Evolutionary conservation across 2,888 invertebrate species (phyloP).

Genomic region (Ochropleura leucogaster): DNA sequence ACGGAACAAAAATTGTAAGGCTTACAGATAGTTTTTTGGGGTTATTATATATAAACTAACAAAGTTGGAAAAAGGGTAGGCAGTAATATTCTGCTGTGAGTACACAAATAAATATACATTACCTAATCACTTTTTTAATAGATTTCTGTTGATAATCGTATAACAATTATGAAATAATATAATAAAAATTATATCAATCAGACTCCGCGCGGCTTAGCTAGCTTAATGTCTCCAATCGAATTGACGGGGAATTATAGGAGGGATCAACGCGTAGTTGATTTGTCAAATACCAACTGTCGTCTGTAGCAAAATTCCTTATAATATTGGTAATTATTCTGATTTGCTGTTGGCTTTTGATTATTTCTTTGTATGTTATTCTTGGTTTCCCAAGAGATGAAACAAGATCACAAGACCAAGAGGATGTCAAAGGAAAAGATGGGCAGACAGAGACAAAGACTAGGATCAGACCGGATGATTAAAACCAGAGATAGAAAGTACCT

Average conservation of each 20-base stretch:
- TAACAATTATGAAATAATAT: neutral
- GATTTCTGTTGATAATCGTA: conserved; percentile 1
- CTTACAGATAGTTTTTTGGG: too few relatives aligned
- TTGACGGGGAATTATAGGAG: conserved; percentile 7
- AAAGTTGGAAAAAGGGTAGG: neutral
- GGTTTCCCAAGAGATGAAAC: too few relatives aligned
- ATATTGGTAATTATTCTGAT: neutral
- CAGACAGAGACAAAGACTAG: too few relatives aligned
- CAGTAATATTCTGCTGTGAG: conserved; percentile 8
- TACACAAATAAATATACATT: neutral
- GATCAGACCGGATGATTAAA: too few relatives aligned
- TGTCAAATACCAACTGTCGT: conserved; percentile 1
- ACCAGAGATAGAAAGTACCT: too few relatives aligned
- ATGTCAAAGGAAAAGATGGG: too few relatives aligned
- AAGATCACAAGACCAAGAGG: too few relatives aligned
- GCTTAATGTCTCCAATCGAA: conserved; percentile 3
- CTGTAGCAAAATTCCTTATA: neutral
- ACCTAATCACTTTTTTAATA: conserved; percentile 18
- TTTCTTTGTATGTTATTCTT: neutral
- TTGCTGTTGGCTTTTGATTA: neutral
- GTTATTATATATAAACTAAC: too few relatives aligned
- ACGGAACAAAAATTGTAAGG: too few relatives aligned
- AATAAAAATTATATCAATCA: conserved; percentile 26
- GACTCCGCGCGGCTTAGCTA: conserved; percentile 5
- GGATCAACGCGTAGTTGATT: neutral